A percentile compares a stretch with the other conserved stretches of the same genome.
Evolutionary conservation across 2,797 vertebrate genomes (phyloP).

Genomic region (Choloepus didactylus): DNA sequence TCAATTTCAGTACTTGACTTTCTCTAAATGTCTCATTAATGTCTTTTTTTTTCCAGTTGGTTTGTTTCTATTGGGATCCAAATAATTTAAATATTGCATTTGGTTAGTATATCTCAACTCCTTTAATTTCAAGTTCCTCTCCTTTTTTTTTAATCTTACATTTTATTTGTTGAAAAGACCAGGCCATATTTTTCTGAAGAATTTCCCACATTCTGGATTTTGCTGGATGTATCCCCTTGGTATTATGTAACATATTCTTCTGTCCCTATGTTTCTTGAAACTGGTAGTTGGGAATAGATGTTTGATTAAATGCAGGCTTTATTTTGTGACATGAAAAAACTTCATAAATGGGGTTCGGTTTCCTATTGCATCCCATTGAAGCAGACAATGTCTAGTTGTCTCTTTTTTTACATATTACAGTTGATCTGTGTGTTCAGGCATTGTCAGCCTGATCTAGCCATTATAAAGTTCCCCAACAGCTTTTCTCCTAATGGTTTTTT

Average conservation of each 20-base stretch:
- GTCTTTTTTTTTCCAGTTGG: neutral
- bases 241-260: neutral
- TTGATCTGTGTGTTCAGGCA: neutral
- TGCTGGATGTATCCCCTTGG: too few relatives aligned
- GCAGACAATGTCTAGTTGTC: neutral
- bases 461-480: neutral
- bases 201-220: neutral
- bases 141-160: neutral
- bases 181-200: neutral
- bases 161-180: conserved; percentile 23
- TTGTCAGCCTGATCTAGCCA: neutral
- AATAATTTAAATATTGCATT: conserved; percentile 38
- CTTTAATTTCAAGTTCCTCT: conserved; percentile 11
- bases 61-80: conserved; percentile 35
- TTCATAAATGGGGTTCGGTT: neutral
- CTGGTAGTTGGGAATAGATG: neutral
- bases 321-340: conserved; percentile 30
- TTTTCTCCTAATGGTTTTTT: neutral
- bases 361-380: neutral
- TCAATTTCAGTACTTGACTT: neutral
- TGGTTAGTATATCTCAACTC: neutral
- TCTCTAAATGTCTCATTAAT: neutral
- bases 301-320: conserved; percentile 43
- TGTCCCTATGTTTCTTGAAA: neutral
- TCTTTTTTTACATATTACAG: too few relatives aligned